Base-by-base conservation (phyloP, 2,113 vertebrate species). In the Dasyprocta punctata region DNA sequence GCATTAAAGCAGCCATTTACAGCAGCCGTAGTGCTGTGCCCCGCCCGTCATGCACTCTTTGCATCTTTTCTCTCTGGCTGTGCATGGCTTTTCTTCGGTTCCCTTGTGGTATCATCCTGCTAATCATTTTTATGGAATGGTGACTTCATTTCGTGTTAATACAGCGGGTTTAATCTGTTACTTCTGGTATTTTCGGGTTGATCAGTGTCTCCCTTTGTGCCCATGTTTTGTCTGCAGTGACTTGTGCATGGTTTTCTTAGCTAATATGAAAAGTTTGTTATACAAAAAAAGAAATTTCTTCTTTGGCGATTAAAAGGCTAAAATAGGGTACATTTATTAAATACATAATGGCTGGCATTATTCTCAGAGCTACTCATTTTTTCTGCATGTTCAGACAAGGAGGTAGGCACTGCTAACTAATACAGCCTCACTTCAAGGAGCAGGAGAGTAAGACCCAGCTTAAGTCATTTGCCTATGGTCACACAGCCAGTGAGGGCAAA, bases 191-290 rank as follows among this genome's bases (percentile, higher is more conserved):
- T 98, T 98, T 92, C 97, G 92, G 41, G 33, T 96, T 81, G 87
- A 49, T 98, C 92, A 95, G 1, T 98, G 89, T 98, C 96, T 98
- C 69, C 73, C 86, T 98, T 98, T 98, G 97, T 98, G 98, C 98
- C 98, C 98, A 97, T 90, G 96, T 97, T 99, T 98, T 98, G 98
- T 98, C 98, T 98, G 98, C 97, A 98, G 75, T 97, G 98, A 49
- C 90, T 98, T 96, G 98, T 98, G 98, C 98, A 98, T 98, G 98
- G 96, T 98, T 98, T 98, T 97, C 97, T 96, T 98, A 92, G 97
- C 96, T 98, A 49, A 97, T 97, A 95, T 91, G 98, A 98, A 86
- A 98, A 95, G 38, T 97, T 97, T 97, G 98, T 98, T 98, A 96
- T 93, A 98, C 97, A 97, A 98, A 98, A 98, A 98, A 97, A 95